Evolutionary conservation across 2,113 vertebrate species (phyloP), one percentile per base, ranked within the genome.

Genomic region (Platichthys stellatus): DNA sequence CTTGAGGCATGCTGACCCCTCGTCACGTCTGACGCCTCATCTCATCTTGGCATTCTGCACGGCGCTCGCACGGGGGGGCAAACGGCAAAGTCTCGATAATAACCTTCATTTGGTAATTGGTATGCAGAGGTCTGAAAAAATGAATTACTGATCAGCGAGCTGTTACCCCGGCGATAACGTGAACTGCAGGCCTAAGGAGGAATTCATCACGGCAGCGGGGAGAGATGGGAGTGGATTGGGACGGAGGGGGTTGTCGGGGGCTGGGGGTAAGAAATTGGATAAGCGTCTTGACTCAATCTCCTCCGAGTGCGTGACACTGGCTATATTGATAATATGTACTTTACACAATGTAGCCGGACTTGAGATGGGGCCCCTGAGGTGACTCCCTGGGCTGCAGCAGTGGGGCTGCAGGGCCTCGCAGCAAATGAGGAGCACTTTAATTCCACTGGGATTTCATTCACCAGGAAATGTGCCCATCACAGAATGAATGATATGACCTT

Each of bases 111-210:
- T 95, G 93, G 93, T 95, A 95, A 96, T 94, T 96, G 91, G 86
- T 92, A 94, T 93, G 88, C 88, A 93, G 85, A 93, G 92, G 88
- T 90, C 92, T 94, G 84, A 93, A 79, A n/a, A 96, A 95, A 93
- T 92, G 94, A 96, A 96, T 95, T 94, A 94, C 93, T 94, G 94
- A 94, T 95, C 93, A 95, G 90, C 90, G 93, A 95, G 92, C 90
- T 95, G 94, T 91, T 95, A 92, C 96, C 88, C 83, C 88, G 86
- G 92, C 28, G 76, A 85, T 94, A 93, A 94, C 61, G 77, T 94
- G 95, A 94, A 89, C 79, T 69, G 91, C 88, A 93, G 83, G 84
- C 88, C 58, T 80, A 91, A 95, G 93, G 78, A 94, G 91, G 86
- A 80, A 89, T 90, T 87, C 66, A 65, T 76, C 69, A 74, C 3